Percentiles rank a stretch among this genome's conserved stretches.
These are phyloP conservation scores for Tiliacea citrago DNA, from an alignment of 2,888 invertebrate species.

Conservation along the genomic window DNA sequence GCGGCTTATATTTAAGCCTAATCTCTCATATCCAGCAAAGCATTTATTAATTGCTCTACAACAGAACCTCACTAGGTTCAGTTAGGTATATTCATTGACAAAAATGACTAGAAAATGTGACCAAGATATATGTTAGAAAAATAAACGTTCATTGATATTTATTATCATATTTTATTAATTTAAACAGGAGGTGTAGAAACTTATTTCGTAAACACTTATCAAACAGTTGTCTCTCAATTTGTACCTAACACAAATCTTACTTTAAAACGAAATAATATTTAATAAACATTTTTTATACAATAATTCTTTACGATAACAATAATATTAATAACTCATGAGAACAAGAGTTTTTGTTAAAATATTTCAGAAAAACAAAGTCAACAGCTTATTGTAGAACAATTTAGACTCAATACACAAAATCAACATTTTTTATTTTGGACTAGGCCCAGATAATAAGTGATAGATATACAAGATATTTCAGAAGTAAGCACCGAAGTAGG, in stretches of 20 bases:
- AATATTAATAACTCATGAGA: conserved; percentile 33
- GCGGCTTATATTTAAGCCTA: conserved; percentile 65
- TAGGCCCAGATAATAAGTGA: conserved; percentile 58
- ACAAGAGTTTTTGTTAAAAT: conserved; percentile 12
- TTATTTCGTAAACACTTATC: conserved; percentile 28
- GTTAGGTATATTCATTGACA: conserved; percentile 36
- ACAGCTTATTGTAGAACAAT: conserved; percentile 45
- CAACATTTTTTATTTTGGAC: conserved; percentile 60
- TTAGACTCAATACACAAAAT: conserved; percentile 44
- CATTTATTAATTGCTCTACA: conserved; percentile 46
- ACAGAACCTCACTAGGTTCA: conserved; percentile 21
- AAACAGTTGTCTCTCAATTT: conserved; percentile 33
- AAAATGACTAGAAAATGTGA: conserved; percentile 66
- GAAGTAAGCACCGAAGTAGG: conserved; percentile 44
- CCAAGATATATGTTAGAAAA: conserved; percentile 47
- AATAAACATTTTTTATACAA: conserved; percentile 22
- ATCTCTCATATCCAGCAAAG: conserved; percentile 69
- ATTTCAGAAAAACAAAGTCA: conserved; percentile 17
- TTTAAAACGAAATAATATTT: conserved; percentile 22
- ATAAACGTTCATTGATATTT: conserved; percentile 42
- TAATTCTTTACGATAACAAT: conserved; percentile 24
- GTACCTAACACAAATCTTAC: conserved; percentile 27
- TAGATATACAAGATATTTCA: conserved; percentile 25
- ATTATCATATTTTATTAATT: conserved; percentile 38
- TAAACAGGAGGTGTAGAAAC: conserved; percentile 46